A percentile compares a stretch with the other conserved stretches of the same genome.
phyloP scores from a whole-genome alignment of 2,797 vertebrate species.

The Cossypha caffra region DNA sequence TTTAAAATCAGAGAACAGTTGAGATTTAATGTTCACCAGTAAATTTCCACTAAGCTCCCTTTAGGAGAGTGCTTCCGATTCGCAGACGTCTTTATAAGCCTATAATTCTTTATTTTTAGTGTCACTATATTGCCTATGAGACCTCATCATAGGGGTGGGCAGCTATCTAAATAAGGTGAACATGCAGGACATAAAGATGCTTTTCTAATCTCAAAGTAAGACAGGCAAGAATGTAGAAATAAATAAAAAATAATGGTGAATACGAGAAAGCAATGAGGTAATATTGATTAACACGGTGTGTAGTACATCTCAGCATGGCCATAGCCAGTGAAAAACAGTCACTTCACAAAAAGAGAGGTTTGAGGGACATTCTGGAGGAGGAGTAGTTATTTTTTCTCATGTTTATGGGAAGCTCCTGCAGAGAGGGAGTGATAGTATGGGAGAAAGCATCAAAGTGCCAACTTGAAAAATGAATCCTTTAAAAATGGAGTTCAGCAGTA shows the following conservation, averaged over 20 bases:
- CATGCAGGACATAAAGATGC: slow-evolving; percentile 5
- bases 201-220: slow-evolving; percentile 38
- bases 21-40: slow-evolving; percentile 51
- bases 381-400: slow-evolving; percentile 46
- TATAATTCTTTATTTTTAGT: slow-evolving; percentile 55
- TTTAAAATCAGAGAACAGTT: slow-evolving; percentile 54
- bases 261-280: not conserved
- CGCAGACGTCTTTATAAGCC: not conserved
- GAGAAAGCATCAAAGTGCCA: slow-evolving; percentile 62
- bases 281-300: slow-evolving; percentile 32
- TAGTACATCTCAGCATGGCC: not conserved
- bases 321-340: slow-evolving; percentile 21
- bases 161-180: slow-evolving; percentile 53
- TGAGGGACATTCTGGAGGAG: slow-evolving; percentile 51
- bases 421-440: slow-evolving; percentile 47
- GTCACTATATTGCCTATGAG: slow-evolving; percentile 27
- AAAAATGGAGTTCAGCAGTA: not conserved
- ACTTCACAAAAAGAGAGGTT: slow-evolving; percentile 7
- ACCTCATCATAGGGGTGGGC: not conserved
- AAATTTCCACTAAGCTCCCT: slow-evolving; percentile 49
- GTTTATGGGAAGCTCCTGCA: slow-evolving; percentile 52
- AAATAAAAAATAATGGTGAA: slow-evolving; percentile 27
- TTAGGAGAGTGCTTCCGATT: not conserved
- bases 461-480: slow-evolving; percentile 58
- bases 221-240: slow-evolving; percentile 24